Evolutionary conservation across 37 sponge, comb jelly and placozoan species (phyloP).

Genomic region (Geodia barretti): DNA sequence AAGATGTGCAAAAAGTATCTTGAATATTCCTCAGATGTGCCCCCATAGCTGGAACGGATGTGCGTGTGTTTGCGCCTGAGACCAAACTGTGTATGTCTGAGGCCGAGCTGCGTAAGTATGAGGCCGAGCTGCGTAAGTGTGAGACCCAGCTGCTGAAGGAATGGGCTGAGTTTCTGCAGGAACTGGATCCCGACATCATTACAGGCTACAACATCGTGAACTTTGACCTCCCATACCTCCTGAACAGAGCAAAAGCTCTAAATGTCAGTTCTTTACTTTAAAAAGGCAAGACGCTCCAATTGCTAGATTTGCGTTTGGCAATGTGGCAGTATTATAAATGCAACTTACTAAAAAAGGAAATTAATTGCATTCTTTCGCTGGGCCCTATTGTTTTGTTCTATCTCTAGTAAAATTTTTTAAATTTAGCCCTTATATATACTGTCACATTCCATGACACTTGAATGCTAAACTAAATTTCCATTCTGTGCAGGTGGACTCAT

Average conservation of each 20-base stretch:
- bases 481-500: constrained; percentile 25
- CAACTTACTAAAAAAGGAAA: too few species aligned
- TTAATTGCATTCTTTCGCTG: too few species aligned
- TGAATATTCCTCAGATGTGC: constrained; percentile 37
- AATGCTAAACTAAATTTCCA: too few species aligned
- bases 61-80: constrained; percentile 71
- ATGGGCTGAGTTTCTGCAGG: constrained; percentile 90
- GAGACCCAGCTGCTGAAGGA: constrained; percentile 27
- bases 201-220: constrained; percentile 99
- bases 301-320: background rate
- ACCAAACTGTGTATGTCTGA: constrained; percentile 55
- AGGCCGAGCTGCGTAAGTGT: too few species aligned
- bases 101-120: too few species aligned
- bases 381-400: too few species aligned
- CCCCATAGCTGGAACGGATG: constrained; percentile 89
- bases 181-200: constrained; percentile 95
- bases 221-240: constrained; percentile 96
- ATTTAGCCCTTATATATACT: too few species aligned
- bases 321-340: too few species aligned
- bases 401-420: too few species aligned
- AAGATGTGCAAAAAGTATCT: too few species aligned
- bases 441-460: too few species aligned
- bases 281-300: background rate
- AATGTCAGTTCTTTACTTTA: constrained; percentile 24
- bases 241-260: constrained; percentile 87